Base-by-base conservation (phyloP, 1,140 invertebrate species). In the Lepidurus packardi region DNA sequence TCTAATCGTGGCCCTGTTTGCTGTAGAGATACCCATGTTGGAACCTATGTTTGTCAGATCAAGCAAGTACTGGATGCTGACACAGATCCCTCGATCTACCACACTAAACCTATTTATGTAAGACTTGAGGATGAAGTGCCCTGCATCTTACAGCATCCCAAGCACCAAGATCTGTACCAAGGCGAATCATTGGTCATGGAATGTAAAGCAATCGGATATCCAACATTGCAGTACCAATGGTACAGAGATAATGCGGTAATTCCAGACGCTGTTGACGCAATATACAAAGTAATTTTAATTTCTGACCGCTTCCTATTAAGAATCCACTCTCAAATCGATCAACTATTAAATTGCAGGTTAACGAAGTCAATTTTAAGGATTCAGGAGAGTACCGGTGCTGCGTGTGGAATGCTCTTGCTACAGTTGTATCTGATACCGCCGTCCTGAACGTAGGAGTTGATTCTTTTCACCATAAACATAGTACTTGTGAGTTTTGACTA, bases 171-270 rank as follows among this genome's bases (percentile, higher is more conserved):
- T 65, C 53, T 65, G 6, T 65, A n/a, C 21, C 53, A 16, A 16
- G 53, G 53, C 16, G 53, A 65, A 8, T n/a, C 21, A 16, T 21
- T 65, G 53, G 21, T 65, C 21, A 1, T 65, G 13, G 53, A 65
- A 4, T 65, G 53, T 65, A 65, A 65, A 65, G 53, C 53, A 0
- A 7, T 65, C 7, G 76, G 76, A 10, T 6, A 77, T 16, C 76
- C 76, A 21, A 47, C 34, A 16, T 41, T 65, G 16, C 42, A 24
- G 7, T 77, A 53, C 16, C 76, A 77, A 24, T 77, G 76, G 76
- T 77, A 77, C 43, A 77, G 53, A 65, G 44, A 77, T 24, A 65
- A 25, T 11, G 45, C 9, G 25, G 5, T 65, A 0, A 7, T 77
- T 77, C 65, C 75, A 8, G 24, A 76, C 41, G 42, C 21, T 11